These are phyloP conservation scores for Xerus rutilus DNA, from an alignment of 2,797 vertebrate genomes.

Conservation along the genomic window DNA sequence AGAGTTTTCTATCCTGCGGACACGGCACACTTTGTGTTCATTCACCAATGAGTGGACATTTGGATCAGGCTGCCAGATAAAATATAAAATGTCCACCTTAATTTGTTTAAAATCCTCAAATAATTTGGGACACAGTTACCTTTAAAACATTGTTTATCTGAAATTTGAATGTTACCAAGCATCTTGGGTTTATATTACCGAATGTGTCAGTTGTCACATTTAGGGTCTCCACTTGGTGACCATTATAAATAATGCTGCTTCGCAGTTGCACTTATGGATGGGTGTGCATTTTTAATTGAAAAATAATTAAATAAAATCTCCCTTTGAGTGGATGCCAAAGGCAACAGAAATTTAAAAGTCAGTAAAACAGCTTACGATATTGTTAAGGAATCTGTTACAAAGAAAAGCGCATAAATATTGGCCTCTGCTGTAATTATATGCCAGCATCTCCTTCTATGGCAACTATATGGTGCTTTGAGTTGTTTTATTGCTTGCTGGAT, in stretches of 20 bases:
- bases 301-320: constrained; percentile 31
- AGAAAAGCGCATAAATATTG: constrained; percentile 47
- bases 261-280: not conserved
- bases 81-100: not conserved
- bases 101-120: not conserved
- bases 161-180: not conserved
- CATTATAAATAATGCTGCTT: not conserved
- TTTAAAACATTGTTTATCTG: not conserved
- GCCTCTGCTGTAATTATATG: constrained; percentile 57
- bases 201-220: not conserved
- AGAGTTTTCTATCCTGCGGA: not conserved
- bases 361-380: constrained; percentile 64
- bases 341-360: constrained; percentile 62
- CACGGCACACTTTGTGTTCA: too few species aligned
- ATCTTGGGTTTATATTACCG: not conserved
- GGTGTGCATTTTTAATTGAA: not conserved
- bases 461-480: not conserved
- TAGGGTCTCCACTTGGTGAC: not conserved
- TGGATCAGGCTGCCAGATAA: not conserved
- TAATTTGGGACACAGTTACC: not conserved
- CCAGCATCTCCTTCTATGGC: constrained; percentile 51
- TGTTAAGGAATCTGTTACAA: constrained; percentile 58
- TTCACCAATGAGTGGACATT: not conserved
- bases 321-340: constrained; percentile 37
- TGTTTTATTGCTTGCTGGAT: constrained; percentile 66